These are phyloP conservation scores for Zaprionus inermis DNA, from an alignment of 1,140 invertebrate species.

Conservation along the genomic window DNA sequence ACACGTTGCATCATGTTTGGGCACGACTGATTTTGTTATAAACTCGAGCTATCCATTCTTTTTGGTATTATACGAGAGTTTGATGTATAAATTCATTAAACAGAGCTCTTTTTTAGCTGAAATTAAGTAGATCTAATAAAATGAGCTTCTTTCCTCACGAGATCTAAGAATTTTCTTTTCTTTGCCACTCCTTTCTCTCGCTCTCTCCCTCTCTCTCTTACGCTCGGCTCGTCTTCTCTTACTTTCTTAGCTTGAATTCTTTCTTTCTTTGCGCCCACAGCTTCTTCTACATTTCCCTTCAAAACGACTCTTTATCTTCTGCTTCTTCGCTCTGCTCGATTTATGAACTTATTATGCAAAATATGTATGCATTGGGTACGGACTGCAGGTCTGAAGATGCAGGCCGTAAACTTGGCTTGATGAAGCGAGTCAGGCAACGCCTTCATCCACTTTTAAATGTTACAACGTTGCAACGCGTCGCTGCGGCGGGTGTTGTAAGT, in stretches of 20 bases:
- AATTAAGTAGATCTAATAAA: neutral
- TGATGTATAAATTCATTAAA: neutral
- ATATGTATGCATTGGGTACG: conserved; percentile 25
- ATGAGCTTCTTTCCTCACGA: neutral
- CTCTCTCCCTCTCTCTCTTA: neutral
- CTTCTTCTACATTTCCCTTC: neutral
- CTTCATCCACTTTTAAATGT: conserved; percentile 20
- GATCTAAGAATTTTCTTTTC: too few relatives aligned
- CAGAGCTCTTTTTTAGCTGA: neutral
- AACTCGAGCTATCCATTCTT: neutral
- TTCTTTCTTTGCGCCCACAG: conserved; percentile 22
- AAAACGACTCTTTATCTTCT: neutral
- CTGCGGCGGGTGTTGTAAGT: conserved; percentile 1
- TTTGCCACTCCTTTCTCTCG: neutral
- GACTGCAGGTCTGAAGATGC: neutral
- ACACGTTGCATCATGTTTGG: neutral
- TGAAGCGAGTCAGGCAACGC: conserved; percentile 33
- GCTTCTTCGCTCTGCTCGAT: conserved; percentile 30
- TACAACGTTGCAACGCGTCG: neutral
- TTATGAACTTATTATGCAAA: conserved; percentile 63
- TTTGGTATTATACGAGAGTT: neutral
- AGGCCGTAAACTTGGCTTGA: neutral
- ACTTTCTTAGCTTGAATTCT: neutral
- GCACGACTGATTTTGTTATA: neutral
- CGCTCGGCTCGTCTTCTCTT: too few relatives aligned